Evolutionary conservation across 2,888 invertebrate genomes (phyloP).

Genomic region (Aleiodes testaceus): DNA sequence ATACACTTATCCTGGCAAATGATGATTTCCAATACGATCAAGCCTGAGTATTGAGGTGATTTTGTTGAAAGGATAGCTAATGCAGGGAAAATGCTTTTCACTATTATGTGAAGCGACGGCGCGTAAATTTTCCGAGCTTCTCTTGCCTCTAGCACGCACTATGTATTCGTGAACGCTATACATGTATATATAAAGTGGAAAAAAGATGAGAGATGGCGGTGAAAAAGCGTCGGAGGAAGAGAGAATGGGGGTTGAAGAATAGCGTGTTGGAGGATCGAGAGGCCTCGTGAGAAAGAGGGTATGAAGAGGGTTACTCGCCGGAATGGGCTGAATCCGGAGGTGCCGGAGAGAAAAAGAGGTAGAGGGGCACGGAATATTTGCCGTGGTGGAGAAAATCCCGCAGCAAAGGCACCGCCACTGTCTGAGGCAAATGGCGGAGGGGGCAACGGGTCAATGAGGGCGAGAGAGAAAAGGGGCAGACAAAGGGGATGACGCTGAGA

Average conservation of each 20-base stretch:
- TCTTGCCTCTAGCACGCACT: constrained; percentile 34
- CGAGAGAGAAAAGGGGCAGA: constrained; percentile 26
- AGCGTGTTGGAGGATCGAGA: constrained; percentile 53
- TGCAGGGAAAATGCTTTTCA: constrained; percentile 36
- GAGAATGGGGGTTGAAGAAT: constrained; percentile 54
- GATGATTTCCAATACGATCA: constrained; percentile 8
- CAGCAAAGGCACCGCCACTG: background rate
- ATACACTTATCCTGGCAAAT: background rate
- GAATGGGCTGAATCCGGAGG: too few species aligned
- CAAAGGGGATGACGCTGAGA: constrained; percentile 27
- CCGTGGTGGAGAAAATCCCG: constrained; percentile 19
- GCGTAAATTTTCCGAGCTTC: constrained; percentile 36
- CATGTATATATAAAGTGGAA: background rate
- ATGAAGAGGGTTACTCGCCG: too few species aligned
- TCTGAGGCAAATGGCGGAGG: constrained; percentile 35
- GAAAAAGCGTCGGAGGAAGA: constrained; percentile 16
- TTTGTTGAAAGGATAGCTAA: constrained; percentile 43
- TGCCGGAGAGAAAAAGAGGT: constrained; percentile 17
- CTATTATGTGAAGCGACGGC: constrained; percentile 27
- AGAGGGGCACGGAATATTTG: background rate
- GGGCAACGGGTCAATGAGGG: constrained; percentile 56
- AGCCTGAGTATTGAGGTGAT: constrained; percentile 43
- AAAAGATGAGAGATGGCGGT: constrained; percentile 6
- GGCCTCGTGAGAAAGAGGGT: constrained; percentile 4
- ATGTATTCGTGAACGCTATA: background rate